Evolutionary conservation across 2,113 vertebrate species (phyloP), one percentile per base, ranked within the genome.

Genomic region (Pedetes capensis): DNA sequence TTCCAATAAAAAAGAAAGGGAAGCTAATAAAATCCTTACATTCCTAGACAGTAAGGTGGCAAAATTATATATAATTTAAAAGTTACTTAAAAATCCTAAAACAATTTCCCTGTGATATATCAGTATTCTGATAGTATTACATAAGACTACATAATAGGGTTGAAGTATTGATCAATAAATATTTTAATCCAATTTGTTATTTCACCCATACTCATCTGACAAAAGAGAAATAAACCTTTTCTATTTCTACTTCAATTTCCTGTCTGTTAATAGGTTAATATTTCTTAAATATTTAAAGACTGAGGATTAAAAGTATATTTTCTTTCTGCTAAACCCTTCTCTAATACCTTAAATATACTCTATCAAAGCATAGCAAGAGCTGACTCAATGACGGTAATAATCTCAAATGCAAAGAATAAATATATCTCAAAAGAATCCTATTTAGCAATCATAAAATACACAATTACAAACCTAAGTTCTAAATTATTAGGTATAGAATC

Each of bases 211-310:
- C 8, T 74, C 64, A 89, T 78, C 9, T 86, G 47, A 44, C 20
- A 75, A 88, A 87, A 71, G n/a, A 34, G 12, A 91, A 96, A 87
- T 75, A 72, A 66, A 42, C 49, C 34, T 27, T 87, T 92, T 89
- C 71, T 92, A 42, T 89, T 94, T 94, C n/a, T 93, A 89, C 53
- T 8, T 87, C 64, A 84, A 82, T 93, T 93, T 95, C n/a, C 39
- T 6, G 91, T 88, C 39, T 87, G 76, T 34, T 82, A 95, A 59
- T 69, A 90, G 57, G 17, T 74, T 82, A 74, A 92, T 55, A 84
- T 51, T 96, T 92, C 51, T 87, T 71, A 94, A 89, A 93, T 96
- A 94, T 85, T 91, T 91, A 89, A 91, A 93, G 34, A 32, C 55
- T 93, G 37, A 90, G n/a, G 12, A 64, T 64, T 93, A 71, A 95